phyloP scores from a whole-genome alignment of 1,140 invertebrate genomes.

The Drosophila pachea region DNA sequence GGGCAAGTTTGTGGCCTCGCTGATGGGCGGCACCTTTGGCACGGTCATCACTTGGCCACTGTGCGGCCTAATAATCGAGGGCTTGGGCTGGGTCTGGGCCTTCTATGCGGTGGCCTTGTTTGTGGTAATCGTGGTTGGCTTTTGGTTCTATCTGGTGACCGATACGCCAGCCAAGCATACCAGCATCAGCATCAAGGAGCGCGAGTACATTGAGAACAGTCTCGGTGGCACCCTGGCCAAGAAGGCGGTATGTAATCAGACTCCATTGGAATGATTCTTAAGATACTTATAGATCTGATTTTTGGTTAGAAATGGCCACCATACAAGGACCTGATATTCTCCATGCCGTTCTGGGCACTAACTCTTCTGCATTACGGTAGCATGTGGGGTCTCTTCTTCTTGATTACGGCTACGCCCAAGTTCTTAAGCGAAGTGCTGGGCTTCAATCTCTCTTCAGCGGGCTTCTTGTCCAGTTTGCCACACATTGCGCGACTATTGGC shows the following conservation, averaged over 20 bases:
- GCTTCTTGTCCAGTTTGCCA: constrained; percentile 85
- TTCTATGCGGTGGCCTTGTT: constrained; percentile 86
- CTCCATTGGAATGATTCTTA: not conserved
- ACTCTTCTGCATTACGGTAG: constrained; percentile 86
- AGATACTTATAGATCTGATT: not conserved
- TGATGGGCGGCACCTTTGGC: constrained; percentile 88
- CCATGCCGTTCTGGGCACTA: constrained; percentile 85
- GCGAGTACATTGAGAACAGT: constrained; percentile 85
- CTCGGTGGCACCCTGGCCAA: constrained; percentile 79
- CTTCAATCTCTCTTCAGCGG: constrained; percentile 88
- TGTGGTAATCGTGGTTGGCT: constrained; percentile 81
- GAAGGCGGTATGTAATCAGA: constrained; percentile 54
- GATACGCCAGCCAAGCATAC: constrained; percentile 88
- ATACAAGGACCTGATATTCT: constrained; percentile 82
- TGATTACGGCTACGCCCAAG: constrained; percentile 92
- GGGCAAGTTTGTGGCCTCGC: constrained; percentile 86
- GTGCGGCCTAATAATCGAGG: constrained; percentile 83
- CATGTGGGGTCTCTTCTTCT: constrained; percentile 88
- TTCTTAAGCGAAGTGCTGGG: constrained; percentile 90
- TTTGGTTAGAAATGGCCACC: constrained; percentile 80
- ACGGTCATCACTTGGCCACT: constrained; percentile 87
- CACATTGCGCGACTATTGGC: constrained; percentile 84
- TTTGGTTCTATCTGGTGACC: constrained; percentile 84
- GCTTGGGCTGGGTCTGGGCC: constrained; percentile 85
- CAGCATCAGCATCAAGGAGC: constrained; percentile 87